Evolutionary conservation across 2,797 vertebrate genomes (phyloP), one percentile per base, ranked within the genome.

Genomic region (Crocodylus rhombifer): DNA sequence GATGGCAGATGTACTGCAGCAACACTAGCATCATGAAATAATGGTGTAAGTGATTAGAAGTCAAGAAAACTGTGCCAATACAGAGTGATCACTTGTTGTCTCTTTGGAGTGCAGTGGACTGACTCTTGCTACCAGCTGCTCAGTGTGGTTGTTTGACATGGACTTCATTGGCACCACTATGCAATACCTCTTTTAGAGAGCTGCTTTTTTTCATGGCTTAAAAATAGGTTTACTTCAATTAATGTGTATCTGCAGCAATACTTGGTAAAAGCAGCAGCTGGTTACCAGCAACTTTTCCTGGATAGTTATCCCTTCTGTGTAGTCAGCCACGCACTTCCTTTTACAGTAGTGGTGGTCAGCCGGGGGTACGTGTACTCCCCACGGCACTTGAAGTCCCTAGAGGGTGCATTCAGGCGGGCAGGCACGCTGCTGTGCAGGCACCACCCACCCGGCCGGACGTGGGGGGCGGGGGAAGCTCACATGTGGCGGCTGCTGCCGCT

Each of bases 111-210:
- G 61, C 14, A 21, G 23, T 55, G 77, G 77, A 7, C 64, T 64
- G 87, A 64, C 0, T 83, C 20, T 61, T 90, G 61, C 80, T 62
- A n/a, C 2, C 58, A 14, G 65, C 93, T 91, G 18, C 62, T 94
- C 64, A 82, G 62, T 74, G 6, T 64, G 73, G 55, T 80, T 73
- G 88, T 33, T 84, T 84, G 26, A 42, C 88, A 94, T 88, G 94
- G 62, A 11, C 33, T 20, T 91, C 7, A 17, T 20, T 83, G 71
- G 28, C 0, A 3, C 64, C 60, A 80, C 30, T 77, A 77, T 64
- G 33, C n/a, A 63, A 14, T 79, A n/a, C 58, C 14, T 62, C 14
- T 86, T 92, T 87, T 84, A 14, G 87, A 69, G 78, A 74, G 58
- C 16, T 33, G 20, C 4, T 83, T 79, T 85, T 93, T 84, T 89